Evolutionary conservation across 2,888 invertebrate genomes (phyloP), one percentile per base, ranked within the genome.

Genomic region (Drosophila meridiana): DNA sequence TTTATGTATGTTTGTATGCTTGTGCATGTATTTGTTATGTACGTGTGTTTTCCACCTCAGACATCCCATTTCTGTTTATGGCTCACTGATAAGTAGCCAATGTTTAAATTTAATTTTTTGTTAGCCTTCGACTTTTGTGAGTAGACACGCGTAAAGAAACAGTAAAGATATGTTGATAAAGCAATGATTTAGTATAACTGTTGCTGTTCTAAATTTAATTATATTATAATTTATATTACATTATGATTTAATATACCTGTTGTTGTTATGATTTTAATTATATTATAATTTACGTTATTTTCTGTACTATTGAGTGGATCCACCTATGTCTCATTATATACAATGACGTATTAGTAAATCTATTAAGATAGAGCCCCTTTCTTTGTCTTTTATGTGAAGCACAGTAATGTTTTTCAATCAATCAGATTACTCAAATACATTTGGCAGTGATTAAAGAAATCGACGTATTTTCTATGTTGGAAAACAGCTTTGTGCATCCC

Each of bases 401-500:
- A 11, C n/a, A 20, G 7, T 34, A 9, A 14, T 28, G 20, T 52
- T 20, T 20, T 36, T 2, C 38, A 38, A 55, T 55, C 28, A 28
- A 52, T 11, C 26, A 13, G 52, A 55, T 55, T 55, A 53, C 38
- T 55, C 38, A 28, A 55, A 36, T 38, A 6, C 34, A 38, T 36
- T 52, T 3, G 36, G 7, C 38, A 20, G 20, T 30, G 30, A 42
- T 42, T 56, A 40, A 9, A 28, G 14, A 14, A 20, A 38, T 3
- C 20, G 38, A 26, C 36, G 58, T 4, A 3, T 8, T 40, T 32
- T 42, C 4, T 7, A 60, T 28, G 40, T 11, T 32, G 20, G 32
- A 63, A 67, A 67, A 56, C 67, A 67, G 28, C 65, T 32, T 45
- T 40, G 66, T 56, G 38, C 36, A 40, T 69, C 42, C 62, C 47